A percentile compares a stretch with the other conserved stretches of the same genome.
Evolutionary conservation across 2,888 invertebrate species (phyloP).

Genomic region (Entomobrya multifasciata): DNA sequence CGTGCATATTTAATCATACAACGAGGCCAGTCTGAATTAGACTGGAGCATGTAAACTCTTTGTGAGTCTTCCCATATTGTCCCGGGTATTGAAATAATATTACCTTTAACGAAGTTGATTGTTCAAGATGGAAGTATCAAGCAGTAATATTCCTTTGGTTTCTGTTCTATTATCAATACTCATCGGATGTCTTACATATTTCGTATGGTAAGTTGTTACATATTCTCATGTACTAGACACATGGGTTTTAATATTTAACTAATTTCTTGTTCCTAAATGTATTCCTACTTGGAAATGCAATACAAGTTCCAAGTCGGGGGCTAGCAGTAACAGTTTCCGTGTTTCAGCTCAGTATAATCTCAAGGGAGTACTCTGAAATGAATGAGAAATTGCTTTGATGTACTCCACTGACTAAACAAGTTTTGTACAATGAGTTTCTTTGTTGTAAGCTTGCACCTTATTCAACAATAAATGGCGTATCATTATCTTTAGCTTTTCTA

Average conservation of each 20-base stretch:
- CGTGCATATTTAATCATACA: not conserved
- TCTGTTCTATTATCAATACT: constrained; percentile 61
- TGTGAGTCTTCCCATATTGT: too few species aligned
- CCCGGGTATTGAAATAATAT: too few species aligned
- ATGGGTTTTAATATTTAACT: constrained; percentile 44
- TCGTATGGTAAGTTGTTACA: constrained; percentile 75
- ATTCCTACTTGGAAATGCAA: too few species aligned
- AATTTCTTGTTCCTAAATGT: constrained; percentile 6
- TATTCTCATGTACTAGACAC: too few species aligned
- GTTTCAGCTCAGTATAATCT: too few species aligned
- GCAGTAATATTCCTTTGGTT: constrained; percentile 51
- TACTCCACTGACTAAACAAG: too few species aligned
- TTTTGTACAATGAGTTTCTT: too few species aligned
- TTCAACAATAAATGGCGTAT: not conserved
- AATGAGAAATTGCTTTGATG: not conserved
- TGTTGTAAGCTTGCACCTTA: not conserved
- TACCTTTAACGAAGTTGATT: constrained; percentile 12
- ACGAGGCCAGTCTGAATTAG: too few species aligned
- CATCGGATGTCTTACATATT: constrained; percentile 72
- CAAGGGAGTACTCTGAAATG: constrained; percentile 11
- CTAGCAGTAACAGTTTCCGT: not conserved
- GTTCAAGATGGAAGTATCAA: constrained; percentile 67
- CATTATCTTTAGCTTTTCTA: too few species aligned
- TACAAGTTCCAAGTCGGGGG: too few species aligned
- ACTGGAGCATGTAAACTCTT: too few species aligned